These are phyloP conservation scores for Drosophila lini DNA, from an alignment of 1,140 invertebrate genomes.

Conservation along the genomic window DNA sequence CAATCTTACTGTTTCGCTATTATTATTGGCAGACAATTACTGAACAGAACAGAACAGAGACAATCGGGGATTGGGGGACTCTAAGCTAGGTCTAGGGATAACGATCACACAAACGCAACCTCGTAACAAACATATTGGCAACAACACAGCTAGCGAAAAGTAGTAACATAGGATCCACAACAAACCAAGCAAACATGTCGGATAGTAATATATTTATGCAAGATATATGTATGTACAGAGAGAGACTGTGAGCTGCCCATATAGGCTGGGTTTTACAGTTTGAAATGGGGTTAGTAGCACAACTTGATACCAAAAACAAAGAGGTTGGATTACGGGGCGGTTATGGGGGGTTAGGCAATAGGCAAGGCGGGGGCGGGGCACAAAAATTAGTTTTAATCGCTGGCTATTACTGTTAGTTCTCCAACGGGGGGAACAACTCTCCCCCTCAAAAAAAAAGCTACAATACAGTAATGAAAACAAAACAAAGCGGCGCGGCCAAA, in stretches of 20 bases:
- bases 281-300: slow-evolving; percentile 55
- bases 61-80: slow-evolving; percentile 23
- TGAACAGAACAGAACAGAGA: slow-evolving; percentile 41
- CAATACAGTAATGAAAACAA: slow-evolving; percentile 41
- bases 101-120: slow-evolving; percentile 27
- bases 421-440: slow-evolving; percentile 25
- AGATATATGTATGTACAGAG: slow-evolving; percentile 36
- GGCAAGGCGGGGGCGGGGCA: slow-evolving; percentile 35
- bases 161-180: slow-evolving; percentile 42
- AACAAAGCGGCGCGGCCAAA: slow-evolving; percentile 39
- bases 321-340: slow-evolving; percentile 3
- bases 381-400: slow-evolving; percentile 55
- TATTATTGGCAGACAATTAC: slow-evolving; percentile 37
- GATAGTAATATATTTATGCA: slow-evolving; percentile 41
- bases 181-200: slow-evolving; percentile 53
- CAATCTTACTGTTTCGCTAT: slow-evolving; percentile 38
- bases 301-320: slow-evolving; percentile 51
- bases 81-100: slow-evolving; percentile 35
- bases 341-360: slow-evolving; percentile 15
- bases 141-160: slow-evolving; percentile 56
- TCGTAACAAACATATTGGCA: slow-evolving; percentile 30
- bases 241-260: slow-evolving; percentile 14
- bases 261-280: slow-evolving; percentile 31
- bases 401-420: slow-evolving; percentile 42
- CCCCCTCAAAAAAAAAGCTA: slow-evolving; percentile 28